Base-by-base conservation (phyloP, 2,797 vertebrate genomes). In the Pristis pectinata region DNA sequence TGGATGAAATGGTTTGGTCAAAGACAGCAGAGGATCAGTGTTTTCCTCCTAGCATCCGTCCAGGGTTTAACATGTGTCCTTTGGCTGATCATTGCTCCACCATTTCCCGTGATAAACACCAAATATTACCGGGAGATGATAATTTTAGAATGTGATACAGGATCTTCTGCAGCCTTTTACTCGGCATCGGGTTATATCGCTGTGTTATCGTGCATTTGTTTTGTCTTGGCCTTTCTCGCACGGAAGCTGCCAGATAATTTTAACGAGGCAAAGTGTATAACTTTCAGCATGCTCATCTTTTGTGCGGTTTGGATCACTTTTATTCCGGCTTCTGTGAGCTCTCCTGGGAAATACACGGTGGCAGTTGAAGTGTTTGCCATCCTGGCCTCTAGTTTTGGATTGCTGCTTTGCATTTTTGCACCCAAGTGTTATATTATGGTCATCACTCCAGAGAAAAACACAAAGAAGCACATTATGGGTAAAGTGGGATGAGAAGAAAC, bases 261-360 rank as follows among this genome's bases (percentile, higher is more conserved):
- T 34, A 95, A 95, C 77, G 94, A 95, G 17, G 95, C 92, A 5
- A 95, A 95, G 22, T 95, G 41, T n/a, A 95, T 95, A 59, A 95
- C 79, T 49, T 95, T 95, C 59, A 95, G 95, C 70, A 95, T 95
- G 95, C 70, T 95, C 22, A 95, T 95, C 44, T 95, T 95, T 34
- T 95, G 95, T 37, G 95, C 95, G 0, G 95, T 95, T 27, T 95
- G 95, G 95, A 59, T 95, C 15, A 94, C 94, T 22, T 95, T 95
- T 61, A 95, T 95, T 72, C 95, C 95, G 24, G 95, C 95, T 7
- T 95, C 94, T 61, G 53, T 95, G 0, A 95, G 94, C 53, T 95
- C 95, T 19, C 95, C 95, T n/a, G 95, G 95, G 53, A 95, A 95
- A 49, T 95, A 91, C 72, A 95, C 95, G 0, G 70, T 94, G 7